Base-by-base conservation (phyloP, 35 echinoderm and acorn worm species). In the Apostichopus parvimensis region DNA sequence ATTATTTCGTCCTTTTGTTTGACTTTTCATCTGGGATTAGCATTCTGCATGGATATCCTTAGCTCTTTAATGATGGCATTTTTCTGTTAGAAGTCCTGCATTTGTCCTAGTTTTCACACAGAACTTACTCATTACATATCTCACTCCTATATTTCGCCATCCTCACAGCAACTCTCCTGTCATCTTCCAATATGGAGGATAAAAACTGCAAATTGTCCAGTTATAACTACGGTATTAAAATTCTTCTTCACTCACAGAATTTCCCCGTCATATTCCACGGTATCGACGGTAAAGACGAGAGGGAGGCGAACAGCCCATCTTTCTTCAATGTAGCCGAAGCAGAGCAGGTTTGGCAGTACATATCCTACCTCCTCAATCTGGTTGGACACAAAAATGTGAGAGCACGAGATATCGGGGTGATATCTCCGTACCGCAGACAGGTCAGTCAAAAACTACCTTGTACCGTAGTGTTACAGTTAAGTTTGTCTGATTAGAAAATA, bases 201-300 rank as follows among this genome's bases (percentile, higher is more conserved):
- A 34, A 34, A 34, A 34, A 0, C 28, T 34, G 28, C 28, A 1
- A 34, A 34, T 34, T 34, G 28, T 34, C 28, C 28, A 34, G 28
- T 34, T 34, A 34, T 34, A 34, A 34, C 1, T 1, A 2, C 28
- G 1, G 28, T 34, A 34, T 34, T 34, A 34, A 34, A 34, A 34
- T 34, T 34, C 28, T 34, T 34, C 28, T 34, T 34, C 28, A 34
- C 28, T 34, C 60, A 24, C 91, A 92, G 91, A 71, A 71, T 6
- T 92, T 92, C 26, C 91, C 91, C 8, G 18, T 92, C 77, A 83
- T 92, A 25, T 83, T 92, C 21, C 91, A 92, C 61, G 91, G 91
- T 10, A 73, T 92, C 22, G 91, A 92, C 1, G 91, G 91, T 14
- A 84, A 82, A 22, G 91, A 92, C 53, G 56, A 62, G 54, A 80